These are phyloP conservation scores for Recurvirostra avosetta DNA, from an alignment of 2,113 vertebrate species.

Conservation along the genomic window DNA sequence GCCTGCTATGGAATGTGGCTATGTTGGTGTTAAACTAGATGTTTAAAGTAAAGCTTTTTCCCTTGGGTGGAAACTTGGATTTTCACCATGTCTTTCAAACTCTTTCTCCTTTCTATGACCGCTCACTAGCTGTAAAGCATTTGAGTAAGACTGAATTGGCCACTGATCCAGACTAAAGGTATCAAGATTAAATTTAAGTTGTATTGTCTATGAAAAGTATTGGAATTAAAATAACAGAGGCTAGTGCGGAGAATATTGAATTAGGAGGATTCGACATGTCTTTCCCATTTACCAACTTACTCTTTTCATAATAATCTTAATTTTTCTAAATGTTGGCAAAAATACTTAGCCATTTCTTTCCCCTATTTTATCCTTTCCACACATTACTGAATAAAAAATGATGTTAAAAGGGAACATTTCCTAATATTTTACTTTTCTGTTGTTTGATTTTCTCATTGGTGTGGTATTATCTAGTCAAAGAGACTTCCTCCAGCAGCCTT, in stretches of 20 bases:
- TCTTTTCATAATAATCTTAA: neutral
- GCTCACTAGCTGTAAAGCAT: fast-evolving
- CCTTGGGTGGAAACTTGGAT: neutral
- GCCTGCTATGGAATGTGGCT: fast-evolving
- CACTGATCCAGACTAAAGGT: neutral
- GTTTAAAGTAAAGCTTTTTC: neutral
- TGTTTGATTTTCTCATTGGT: constrained; percentile 60
- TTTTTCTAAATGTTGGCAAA: neutral
- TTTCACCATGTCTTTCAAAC: neutral
- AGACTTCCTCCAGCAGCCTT: constrained; percentile 48
- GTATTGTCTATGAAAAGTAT: neutral
- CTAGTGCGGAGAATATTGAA: neutral
- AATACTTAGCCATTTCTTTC: neutral
- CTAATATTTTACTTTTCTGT: constrained; percentile 49
- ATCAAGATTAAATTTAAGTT: neutral
- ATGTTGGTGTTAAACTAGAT: fast-evolving
- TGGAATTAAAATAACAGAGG: neutral
- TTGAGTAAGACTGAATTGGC: neutral
- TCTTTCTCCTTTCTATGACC: neutral
- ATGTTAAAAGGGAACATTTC: constrained; percentile 36
- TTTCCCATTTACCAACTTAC: neutral
- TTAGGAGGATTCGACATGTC: neutral
- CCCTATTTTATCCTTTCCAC: neutral
- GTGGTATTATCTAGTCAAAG: constrained; percentile 51
- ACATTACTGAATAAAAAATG: neutral